Evolutionary conservation across 2,797 vertebrate species (phyloP), one percentile per base, ranked within the genome.

Genomic region (Gadopsis marmoratus): DNA sequence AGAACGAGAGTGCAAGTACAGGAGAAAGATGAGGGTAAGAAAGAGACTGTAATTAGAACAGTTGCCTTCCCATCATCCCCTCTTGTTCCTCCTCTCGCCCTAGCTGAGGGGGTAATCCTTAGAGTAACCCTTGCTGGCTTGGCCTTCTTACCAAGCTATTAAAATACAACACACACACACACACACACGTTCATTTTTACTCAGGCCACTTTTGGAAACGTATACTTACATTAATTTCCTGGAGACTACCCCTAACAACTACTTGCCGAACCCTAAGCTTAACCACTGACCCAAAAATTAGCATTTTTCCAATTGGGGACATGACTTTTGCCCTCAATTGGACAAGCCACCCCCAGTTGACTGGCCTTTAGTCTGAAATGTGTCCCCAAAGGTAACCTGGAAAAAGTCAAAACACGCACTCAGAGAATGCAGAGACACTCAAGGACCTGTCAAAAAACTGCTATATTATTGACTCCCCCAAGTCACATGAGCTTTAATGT

Each of bases 1-100:
- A 39, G 39, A 41, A 6, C 4, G 6, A 23, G 43, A 12, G 19
- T 29, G 50, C 0, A 14, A 65, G 43, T 35, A 8, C 16, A 50
- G 58, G 19, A 31, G 17, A 29, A 26, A 7, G 69, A 26, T 13
- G 31, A 63, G 54, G 33, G 7, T 45, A 23, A 71, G 66, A 58
- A 7, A 39, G 17, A 76, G 43, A 56, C 62, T 82, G 41, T 77
- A 72, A 83, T 79, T 81, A 79, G 81, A 83, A 54, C 74, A 83
- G 72, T 68, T 76, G 47, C 79, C 45, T 72, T 73, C 73, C 74
- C 74, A 73, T 81, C 78, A 73, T 80, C 61, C 55, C 43, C 47
- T 72, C 35, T 76, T 75, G 31, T 62, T 74, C 48, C 59, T 67
- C 58, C 47, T 78, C 64, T 66, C 11, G 4, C 16, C 35, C 70